phyloP scores from a whole-genome alignment of 1,140 invertebrate species.

The Caenorhabditis briggsae region DNA sequence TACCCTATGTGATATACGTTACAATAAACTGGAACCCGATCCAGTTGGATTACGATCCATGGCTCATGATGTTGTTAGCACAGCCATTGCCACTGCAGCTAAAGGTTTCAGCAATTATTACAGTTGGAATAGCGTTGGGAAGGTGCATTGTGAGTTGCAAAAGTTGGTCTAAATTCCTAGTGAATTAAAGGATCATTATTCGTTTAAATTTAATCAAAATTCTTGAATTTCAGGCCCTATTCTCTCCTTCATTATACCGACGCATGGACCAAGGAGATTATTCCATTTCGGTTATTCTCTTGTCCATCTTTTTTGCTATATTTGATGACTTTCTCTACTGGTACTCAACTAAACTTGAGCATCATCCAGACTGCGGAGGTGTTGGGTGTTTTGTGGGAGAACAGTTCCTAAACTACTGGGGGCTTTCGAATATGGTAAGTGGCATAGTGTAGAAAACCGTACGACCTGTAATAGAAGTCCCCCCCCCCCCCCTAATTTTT shows the following conservation, averaged over 20 bases:
- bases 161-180: no score
- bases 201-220: no score
- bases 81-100: conserved; percentile 37
- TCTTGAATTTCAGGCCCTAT: conserved; percentile 18
- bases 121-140: neutral
- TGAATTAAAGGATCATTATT: no score
- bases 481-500: no score
- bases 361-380: conserved; percentile 26
- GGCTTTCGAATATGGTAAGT: conserved; percentile 32
- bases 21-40: neutral
- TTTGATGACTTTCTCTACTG: conserved; percentile 26
- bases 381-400: conserved; percentile 34
- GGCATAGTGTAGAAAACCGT: no score
- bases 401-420: conserved; percentile 34
- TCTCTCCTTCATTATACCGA: conserved; percentile 12
- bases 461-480: no score
- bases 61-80: neutral
- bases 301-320: neutral
- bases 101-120: conserved; percentile 13
- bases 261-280: neutral
- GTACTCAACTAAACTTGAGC: neutral
- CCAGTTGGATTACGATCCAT: neutral
- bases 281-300: neutral
- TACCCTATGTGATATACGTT: conserved; percentile 21
- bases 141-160: neutral